phyloP scores from a whole-genome alignment of 2,113 vertebrate genomes.

The Malaclemys terrapin region DNA sequence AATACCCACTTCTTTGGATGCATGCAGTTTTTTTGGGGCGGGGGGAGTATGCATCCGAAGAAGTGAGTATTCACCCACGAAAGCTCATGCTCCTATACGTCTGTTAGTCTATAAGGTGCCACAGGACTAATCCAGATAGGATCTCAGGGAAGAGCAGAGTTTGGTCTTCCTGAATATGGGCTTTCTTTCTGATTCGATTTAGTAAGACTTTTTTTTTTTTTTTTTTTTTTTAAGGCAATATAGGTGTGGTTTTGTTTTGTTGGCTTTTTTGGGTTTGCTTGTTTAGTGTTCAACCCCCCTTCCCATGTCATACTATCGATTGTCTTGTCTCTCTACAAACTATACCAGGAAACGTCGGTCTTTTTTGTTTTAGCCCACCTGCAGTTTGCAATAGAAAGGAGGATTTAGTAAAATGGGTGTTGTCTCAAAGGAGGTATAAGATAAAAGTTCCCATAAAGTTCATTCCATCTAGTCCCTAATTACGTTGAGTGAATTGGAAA shows the following conservation, averaged over 20 bases:
- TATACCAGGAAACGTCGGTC: neutral
- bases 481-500: neutral
- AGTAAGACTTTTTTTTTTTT: neutral
- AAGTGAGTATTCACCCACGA: too few species aligned
- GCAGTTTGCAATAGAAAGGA: neutral
- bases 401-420: neutral
- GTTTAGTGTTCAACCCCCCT: neutral
- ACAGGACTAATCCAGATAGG: neutral
- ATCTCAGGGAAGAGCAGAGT: fast-evolving
- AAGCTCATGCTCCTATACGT: too few species aligned
- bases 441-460: neutral
- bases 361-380: neutral
- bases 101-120: too few species aligned
- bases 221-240: too few species aligned
- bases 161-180: neutral
- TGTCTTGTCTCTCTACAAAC: neutral
- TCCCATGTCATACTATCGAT: neutral
- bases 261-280: neutral
- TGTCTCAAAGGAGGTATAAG: neutral
- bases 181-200: too few species aligned
- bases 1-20: too few species aligned
- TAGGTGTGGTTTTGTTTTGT: neutral
- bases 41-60: too few species aligned
- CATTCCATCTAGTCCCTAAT: neutral
- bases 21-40: too few species aligned